Conservation (phyloP, 2,888 invertebrate genomes). For the Tiphia femorata region DNA sequence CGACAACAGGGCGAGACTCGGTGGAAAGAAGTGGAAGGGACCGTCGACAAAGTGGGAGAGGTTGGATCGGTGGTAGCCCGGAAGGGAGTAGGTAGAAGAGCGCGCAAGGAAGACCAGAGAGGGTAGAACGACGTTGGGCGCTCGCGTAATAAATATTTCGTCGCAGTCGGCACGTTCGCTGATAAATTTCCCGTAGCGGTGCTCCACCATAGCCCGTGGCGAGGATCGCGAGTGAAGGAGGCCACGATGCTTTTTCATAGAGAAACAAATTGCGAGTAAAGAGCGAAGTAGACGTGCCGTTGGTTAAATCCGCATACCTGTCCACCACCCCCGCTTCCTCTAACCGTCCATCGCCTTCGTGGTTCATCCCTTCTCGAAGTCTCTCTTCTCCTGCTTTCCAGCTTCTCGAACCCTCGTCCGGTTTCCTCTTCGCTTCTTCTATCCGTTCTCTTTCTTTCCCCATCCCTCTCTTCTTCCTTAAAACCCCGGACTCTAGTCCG, state of each 20-base stretch:
- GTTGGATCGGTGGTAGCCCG: too few species aligned
- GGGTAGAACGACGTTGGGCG: too few species aligned
- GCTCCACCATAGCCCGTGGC: not conserved
- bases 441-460: constrained; percentile 19
- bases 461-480: constrained; percentile 12
- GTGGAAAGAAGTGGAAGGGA: too few species aligned
- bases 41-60: too few species aligned
- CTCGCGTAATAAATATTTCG: too few species aligned
- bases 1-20: not conserved
- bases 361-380: constrained; percentile 6
- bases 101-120: too few species aligned
- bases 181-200: too few species aligned
- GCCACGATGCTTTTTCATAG: not conserved
- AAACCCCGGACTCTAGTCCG: constrained; percentile 16
- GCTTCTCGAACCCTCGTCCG: not conserved
- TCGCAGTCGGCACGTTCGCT: too few species aligned
- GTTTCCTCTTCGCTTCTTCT: constrained; percentile 13
- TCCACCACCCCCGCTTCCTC: constrained; percentile 18
- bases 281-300: constrained; percentile 9
- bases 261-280: constrained; percentile 1
- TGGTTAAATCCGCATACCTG: constrained; percentile 13
- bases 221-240: not conserved
- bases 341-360: constrained; percentile 1
- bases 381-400: not conserved
- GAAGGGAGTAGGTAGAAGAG: not conserved